These are phyloP conservation scores for Eremobia ochroleuca DNA, from an alignment of 2,888 invertebrate species.

Conservation along the genomic window DNA sequence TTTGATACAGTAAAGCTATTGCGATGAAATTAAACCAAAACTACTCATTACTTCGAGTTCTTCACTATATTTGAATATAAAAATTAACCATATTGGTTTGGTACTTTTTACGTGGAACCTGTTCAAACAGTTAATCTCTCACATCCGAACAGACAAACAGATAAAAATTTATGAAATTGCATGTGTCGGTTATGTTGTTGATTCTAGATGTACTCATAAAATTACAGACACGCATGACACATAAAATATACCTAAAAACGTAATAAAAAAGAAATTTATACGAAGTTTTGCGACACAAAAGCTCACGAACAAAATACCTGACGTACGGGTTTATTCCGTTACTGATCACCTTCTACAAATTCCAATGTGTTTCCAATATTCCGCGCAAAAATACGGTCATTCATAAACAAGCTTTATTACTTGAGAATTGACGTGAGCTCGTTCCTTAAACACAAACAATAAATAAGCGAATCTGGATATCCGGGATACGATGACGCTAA, in stretches of 20 bases:
- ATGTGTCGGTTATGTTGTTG: too few species aligned
- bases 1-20: too few species aligned
- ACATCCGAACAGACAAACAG: too few species aligned
- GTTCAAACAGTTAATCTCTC: too few species aligned
- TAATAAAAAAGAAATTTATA: constrained; percentile 4
- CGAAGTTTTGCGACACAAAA: not conserved
- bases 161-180: too few species aligned
- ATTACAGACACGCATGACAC: not conserved
- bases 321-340: constrained; percentile 16
- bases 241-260: not conserved
- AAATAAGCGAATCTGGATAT: constrained; percentile 79
- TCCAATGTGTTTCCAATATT: constrained; percentile 49
- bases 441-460: constrained; percentile 74
- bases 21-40: too few species aligned
- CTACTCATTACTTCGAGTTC: too few species aligned
- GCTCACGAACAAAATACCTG: not conserved
- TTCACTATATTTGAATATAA: too few species aligned
- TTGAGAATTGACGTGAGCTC: constrained; percentile 65
- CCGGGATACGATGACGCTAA: constrained; percentile 77
- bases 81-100: too few species aligned
- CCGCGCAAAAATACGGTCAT: constrained; percentile 70
- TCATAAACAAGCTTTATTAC: constrained; percentile 74
- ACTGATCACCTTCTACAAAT: constrained; percentile 33
- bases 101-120: too few species aligned
- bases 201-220: not conserved